Percentiles rank a stretch among this genome's conserved stretches.
Evolutionary conservation across 2,888 invertebrate genomes (phyloP).

Genomic region (Hyalella azteca): DNA sequence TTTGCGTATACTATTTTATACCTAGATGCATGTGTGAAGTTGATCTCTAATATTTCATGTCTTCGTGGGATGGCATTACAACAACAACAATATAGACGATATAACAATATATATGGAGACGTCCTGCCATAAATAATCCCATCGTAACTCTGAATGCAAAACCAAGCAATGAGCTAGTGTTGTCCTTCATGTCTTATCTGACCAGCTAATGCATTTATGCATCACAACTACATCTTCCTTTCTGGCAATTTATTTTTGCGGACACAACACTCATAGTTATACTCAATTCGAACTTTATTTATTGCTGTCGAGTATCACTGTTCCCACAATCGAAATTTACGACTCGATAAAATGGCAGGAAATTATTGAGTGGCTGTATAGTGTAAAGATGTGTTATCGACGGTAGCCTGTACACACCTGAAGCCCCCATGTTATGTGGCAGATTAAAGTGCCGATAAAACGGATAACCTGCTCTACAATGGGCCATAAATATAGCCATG

Average conservation of each 20-base stretch:
- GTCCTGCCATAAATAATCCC: too few species aligned
- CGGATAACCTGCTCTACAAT: slow-evolving; percentile 2
- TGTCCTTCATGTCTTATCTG: too few species aligned
- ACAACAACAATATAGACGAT: too few species aligned
- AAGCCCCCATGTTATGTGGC: neutral
- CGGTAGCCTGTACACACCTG: neutral
- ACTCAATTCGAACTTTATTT: neutral
- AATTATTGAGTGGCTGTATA: neutral
- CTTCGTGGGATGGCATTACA: too few species aligned
- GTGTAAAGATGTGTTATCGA: neutral
- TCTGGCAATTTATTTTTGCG: neutral
- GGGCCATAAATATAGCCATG: slow-evolving; percentile 16
- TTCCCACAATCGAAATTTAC: neutral
- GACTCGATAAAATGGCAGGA: neutral
- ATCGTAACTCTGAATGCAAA: too few species aligned
- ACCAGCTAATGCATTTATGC: too few species aligned
- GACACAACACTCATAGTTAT: neutral
- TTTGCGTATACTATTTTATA: too few species aligned
- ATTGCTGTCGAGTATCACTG: neutral
- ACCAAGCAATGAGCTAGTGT: too few species aligned
- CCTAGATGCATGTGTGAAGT: too few species aligned
- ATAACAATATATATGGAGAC: too few species aligned
- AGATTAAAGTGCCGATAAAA: slow-evolving; percentile 8
- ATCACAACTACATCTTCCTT: too few species aligned
- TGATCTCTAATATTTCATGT: too few species aligned